Conservation (phyloP, 1,140 invertebrate species). For the Drosophila chauvacae region DNA sequence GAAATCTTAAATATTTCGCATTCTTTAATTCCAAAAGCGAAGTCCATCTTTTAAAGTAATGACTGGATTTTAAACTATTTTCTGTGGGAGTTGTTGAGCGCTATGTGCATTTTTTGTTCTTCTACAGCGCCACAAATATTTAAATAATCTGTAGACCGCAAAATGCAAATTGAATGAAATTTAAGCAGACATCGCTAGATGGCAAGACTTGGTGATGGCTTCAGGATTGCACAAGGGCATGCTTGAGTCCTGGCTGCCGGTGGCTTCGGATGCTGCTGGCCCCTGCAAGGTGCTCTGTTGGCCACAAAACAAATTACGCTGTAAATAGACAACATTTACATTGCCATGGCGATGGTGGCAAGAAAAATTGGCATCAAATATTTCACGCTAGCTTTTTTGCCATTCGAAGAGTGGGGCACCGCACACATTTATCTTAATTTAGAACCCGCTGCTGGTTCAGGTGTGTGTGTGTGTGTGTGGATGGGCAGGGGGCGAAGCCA, state of each 20-base stretch:
- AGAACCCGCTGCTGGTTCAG: slow-evolving; percentile 41
- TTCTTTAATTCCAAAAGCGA: background rate
- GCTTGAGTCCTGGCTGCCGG: slow-evolving; percentile 12
- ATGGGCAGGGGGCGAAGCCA: slow-evolving; percentile 10
- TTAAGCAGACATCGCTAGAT: slow-evolving; percentile 35
- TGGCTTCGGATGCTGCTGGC: slow-evolving; percentile 26
- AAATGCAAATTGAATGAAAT: slow-evolving; percentile 67
- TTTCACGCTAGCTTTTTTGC: slow-evolving; percentile 64
- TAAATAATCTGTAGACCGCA: slow-evolving; percentile 57
- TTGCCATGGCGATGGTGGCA: slow-evolving; percentile 35
- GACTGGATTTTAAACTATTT: slow-evolving; percentile 2
- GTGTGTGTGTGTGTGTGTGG: background rate
- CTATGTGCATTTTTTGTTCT: slow-evolving; percentile 6
- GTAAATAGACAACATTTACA: slow-evolving; percentile 76
- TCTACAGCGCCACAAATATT: slow-evolving; percentile 46
- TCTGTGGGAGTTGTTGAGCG: background rate
- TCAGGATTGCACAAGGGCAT: slow-evolving; percentile 41
- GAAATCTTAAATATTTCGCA: background rate
- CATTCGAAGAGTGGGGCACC: slow-evolving; percentile 17
- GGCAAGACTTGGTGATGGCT: slow-evolving; percentile 11
- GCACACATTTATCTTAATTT: slow-evolving; percentile 77
- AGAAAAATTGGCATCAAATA: slow-evolving; percentile 78
- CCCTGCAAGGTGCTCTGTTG: slow-evolving; percentile 12
- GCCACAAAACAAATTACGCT: slow-evolving; percentile 63
- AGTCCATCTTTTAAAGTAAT: too few species aligned